Evolutionary conservation across 2,113 vertebrate species (phyloP).

Genomic region (Ramphastos sulfuratus): DNA sequence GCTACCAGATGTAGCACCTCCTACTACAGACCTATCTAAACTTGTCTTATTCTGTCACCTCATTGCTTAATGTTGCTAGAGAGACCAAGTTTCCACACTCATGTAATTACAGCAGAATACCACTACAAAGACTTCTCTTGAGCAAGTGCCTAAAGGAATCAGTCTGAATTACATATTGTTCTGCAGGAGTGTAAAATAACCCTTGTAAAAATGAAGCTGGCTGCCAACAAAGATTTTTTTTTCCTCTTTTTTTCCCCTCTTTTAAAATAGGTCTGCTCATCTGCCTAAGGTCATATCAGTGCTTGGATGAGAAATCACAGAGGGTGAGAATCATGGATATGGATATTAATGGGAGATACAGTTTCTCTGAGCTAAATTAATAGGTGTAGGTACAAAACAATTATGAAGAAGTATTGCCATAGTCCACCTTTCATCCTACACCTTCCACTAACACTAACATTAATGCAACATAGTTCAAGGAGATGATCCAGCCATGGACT

Average conservation of each 20-base stretch:
- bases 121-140: conserved; percentile 22
- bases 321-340: not conserved
- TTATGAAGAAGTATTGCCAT: not conserved
- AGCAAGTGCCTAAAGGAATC: conserved; percentile 17
- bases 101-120: not conserved
- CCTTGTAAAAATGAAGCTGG: not conserved
- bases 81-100: not conserved
- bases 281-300: not conserved
- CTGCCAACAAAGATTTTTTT: not conserved
- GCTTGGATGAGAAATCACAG: conserved; percentile 11
- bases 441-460: not conserved
- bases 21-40: not conserved
- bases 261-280: conserved; percentile 15
- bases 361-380: not conserved
- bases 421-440: not conserved
- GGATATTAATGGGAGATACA: not conserved
- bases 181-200: conserved; percentile 36
- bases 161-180: conserved; percentile 40
- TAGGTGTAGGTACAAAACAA: not conserved
- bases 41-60: not conserved
- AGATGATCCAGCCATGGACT: not conserved
- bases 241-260: fast-evolving
- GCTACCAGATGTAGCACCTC: not conserved
- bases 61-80: not conserved
- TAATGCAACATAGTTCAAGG: not conserved